Evolutionary conservation across 2,113 vertebrate genomes (phyloP).

Genomic region (Tragelaphus scriptus): DNA sequence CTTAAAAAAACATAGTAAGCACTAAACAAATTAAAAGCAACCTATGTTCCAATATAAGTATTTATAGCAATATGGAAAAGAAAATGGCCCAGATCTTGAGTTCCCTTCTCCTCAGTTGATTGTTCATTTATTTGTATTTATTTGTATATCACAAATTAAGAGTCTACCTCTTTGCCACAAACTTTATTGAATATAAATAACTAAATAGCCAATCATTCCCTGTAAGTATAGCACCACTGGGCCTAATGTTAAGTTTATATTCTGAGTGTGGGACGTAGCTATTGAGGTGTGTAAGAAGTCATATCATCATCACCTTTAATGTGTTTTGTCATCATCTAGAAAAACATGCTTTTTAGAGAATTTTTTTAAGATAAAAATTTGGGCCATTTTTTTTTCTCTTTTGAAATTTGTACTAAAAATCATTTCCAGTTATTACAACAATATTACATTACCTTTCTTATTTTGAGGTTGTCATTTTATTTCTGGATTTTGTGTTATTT

Average conservation of each 20-base stretch:
- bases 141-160: constrained; percentile 2
- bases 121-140: neutral
- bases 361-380: neutral
- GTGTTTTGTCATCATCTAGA: neutral
- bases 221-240: neutral
- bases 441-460: constrained; percentile 13
- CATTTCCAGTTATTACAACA: neutral
- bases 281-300: neutral
- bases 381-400: neutral
- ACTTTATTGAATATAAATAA: constrained; percentile 1
- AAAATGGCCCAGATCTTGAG: neutral
- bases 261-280: neutral
- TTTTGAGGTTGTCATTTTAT: constrained; percentile 12
- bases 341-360: neutral
- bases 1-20: neutral
- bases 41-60: neutral
- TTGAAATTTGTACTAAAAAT: neutral
- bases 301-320: neutral
- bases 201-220: neutral
- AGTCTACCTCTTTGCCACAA: neutral
- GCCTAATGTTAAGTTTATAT: neutral
- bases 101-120: neutral
- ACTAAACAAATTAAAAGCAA: neutral
- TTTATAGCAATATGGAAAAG: neutral
- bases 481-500: constrained; percentile 14